Evolutionary conservation across 1,140 invertebrate genomes (phyloP).

Genomic region (Drosophila ironensis): DNA sequence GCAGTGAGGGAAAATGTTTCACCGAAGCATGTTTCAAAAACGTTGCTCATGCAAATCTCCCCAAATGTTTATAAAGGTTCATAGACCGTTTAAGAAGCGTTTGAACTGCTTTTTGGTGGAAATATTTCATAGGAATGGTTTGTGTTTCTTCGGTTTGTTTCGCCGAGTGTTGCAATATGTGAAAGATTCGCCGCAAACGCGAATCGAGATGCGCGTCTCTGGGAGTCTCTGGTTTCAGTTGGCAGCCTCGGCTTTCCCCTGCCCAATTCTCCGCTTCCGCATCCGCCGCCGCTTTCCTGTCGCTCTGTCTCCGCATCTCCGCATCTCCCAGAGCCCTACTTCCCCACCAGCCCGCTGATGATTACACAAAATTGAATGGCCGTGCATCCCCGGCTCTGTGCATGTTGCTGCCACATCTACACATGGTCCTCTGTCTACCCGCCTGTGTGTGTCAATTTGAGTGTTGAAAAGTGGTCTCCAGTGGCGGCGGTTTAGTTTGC

Average conservation of each 20-base stretch:
- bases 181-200: constrained; percentile 66
- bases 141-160: too few species aligned
- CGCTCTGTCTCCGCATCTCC: not conserved
- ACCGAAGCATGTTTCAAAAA: too few species aligned
- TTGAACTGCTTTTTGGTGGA: too few species aligned
- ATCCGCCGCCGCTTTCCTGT: not conserved
- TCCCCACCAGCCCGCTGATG: constrained; percentile 30
- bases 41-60: too few species aligned
- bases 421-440: constrained; percentile 12
- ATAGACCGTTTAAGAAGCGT: too few species aligned
- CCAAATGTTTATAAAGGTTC: too few species aligned
- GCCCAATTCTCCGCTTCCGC: too few species aligned
- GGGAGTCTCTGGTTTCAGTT: constrained; percentile 32
- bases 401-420: constrained; percentile 14
- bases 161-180: not conserved
- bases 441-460: constrained; percentile 69
- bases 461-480: constrained; percentile 79
- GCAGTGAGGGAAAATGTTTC: constrained; percentile 1
- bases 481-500: constrained; percentile 69
- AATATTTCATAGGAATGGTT: too few species aligned
- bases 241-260: constrained; percentile 11
- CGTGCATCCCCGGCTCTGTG: constrained; percentile 33
- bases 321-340: not conserved
- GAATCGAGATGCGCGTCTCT: constrained; percentile 34
- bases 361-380: constrained; percentile 77